Evolutionary conservation across 2,113 vertebrate genomes (phyloP).

Genomic region (Noctilio leporinus): DNA sequence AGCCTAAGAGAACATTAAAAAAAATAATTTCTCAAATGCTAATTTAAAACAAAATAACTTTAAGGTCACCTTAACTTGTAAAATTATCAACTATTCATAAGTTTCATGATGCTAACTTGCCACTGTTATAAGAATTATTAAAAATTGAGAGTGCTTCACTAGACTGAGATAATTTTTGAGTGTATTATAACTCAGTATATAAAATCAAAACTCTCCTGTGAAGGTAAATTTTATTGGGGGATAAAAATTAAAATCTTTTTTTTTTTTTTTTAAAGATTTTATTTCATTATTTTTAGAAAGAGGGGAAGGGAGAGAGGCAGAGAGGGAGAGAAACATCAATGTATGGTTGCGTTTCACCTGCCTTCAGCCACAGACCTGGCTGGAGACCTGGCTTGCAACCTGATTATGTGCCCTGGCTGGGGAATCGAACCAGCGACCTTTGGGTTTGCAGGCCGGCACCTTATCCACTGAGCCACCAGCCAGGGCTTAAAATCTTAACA

Average conservation of each 20-base stretch:
- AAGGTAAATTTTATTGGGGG: not conserved
- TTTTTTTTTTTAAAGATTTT: no score
- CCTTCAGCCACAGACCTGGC: no score
- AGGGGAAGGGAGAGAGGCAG: no score
- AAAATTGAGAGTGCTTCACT: not conserved
- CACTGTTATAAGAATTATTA: not conserved
- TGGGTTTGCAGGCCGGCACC: no score
- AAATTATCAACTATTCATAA: not conserved
- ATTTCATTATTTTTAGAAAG: no score
- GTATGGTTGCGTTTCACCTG: no score
- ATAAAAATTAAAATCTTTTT: no score
- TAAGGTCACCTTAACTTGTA: not conserved
- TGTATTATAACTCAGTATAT: not conserved
- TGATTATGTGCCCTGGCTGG: no score
- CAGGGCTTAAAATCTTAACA: not conserved
- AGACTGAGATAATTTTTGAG: not conserved
- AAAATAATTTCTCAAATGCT: not conserved
- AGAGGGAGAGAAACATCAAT: no score
- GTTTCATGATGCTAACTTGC: not conserved
- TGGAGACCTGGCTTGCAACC: no score
- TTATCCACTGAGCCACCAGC: no score
- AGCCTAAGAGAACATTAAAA: not conserved
- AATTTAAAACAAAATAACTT: not conserved
- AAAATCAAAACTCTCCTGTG: not conserved
- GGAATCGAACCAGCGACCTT: no score